These are phyloP conservation scores for Tholera decimalis DNA, from an alignment of 2,888 invertebrate genomes.

Conservation along the genomic window DNA sequence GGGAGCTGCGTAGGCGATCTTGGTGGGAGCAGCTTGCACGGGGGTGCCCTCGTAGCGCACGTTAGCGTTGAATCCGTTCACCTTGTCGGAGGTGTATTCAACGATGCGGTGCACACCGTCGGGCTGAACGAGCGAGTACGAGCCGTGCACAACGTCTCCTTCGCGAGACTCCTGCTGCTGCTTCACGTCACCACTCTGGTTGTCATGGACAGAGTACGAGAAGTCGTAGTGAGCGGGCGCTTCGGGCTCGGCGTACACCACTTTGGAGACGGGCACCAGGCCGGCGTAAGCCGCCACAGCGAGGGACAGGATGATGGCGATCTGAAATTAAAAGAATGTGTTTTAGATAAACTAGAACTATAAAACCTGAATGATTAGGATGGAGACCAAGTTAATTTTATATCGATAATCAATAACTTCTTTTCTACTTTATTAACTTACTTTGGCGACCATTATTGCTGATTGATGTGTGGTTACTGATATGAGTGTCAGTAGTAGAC, in stretches of 20 bases:
- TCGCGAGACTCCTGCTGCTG: constrained; percentile 85
- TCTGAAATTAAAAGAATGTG: constrained; percentile 65
- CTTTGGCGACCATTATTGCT: constrained; percentile 82
- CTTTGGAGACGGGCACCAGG: constrained; percentile 74
- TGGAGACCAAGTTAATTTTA: neutral
- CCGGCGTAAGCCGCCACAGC: constrained; percentile 75
- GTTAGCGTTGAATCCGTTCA: constrained; percentile 86
- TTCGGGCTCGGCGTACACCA: constrained; percentile 81
- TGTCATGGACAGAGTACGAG: constrained; percentile 86
- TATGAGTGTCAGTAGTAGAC: constrained; percentile 75
- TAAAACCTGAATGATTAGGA: neutral
- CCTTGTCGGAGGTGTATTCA: constrained; percentile 85
- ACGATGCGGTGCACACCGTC: constrained; percentile 87
- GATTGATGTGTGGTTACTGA: constrained; percentile 69
- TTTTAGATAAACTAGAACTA: neutral
- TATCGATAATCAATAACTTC: neutral
- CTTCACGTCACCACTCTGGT: constrained; percentile 86
- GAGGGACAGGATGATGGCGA: constrained; percentile 78
- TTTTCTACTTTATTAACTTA: constrained; percentile 57
- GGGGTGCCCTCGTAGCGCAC: constrained; percentile 86
- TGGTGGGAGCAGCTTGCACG: constrained; percentile 64
- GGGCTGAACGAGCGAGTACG: constrained; percentile 87
- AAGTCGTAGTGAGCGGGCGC: constrained; percentile 86
- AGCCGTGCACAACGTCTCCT: constrained; percentile 86
- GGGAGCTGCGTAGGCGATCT: constrained; percentile 63